These are phyloP conservation scores for Trachelus troglodyta DNA, from an alignment of 2,888 invertebrate species.

Conservation along the genomic window DNA sequence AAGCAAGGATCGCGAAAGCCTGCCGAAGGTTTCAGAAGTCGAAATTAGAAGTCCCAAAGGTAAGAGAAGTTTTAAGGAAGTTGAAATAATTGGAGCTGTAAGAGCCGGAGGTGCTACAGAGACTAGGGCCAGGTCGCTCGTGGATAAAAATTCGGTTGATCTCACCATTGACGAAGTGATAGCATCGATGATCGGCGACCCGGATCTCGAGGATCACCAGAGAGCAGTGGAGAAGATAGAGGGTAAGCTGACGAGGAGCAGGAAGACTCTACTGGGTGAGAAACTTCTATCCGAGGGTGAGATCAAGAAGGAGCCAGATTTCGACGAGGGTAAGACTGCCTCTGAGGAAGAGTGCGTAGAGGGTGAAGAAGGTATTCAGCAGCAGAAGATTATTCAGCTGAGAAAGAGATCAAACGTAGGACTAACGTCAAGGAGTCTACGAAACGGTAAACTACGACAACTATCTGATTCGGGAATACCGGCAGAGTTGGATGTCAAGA, in stretches of 20 bases:
- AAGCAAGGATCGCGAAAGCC: conserved; percentile 41
- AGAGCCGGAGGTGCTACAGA: conserved; percentile 14
- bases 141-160: conserved; percentile 54
- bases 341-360: conserved; percentile 43
- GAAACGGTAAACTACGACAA: conserved; percentile 77
- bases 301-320: conserved; percentile 52
- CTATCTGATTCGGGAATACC: conserved; percentile 55
- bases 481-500: conserved; percentile 46
- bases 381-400: conserved; percentile 37
- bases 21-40: neutral
- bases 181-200: conserved; percentile 58
- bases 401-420: conserved; percentile 43
- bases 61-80: neutral
- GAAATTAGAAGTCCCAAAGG: neutral
- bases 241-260: conserved; percentile 48
- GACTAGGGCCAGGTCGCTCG: neutral
- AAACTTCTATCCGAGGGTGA: conserved; percentile 39
- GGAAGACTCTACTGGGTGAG: conserved; percentile 50
- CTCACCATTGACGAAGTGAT: conserved; percentile 62
- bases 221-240: conserved; percentile 39
- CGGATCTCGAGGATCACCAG: conserved; percentile 45
- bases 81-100: conserved; percentile 18
- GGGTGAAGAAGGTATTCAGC: conserved; percentile 28
- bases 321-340: conserved; percentile 37
- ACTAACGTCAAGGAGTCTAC: conserved; percentile 70